These are phyloP conservation scores for Sminthopsis crassicaudata DNA, from an alignment of 2,113 vertebrate species.

Conservation along the genomic window DNA sequence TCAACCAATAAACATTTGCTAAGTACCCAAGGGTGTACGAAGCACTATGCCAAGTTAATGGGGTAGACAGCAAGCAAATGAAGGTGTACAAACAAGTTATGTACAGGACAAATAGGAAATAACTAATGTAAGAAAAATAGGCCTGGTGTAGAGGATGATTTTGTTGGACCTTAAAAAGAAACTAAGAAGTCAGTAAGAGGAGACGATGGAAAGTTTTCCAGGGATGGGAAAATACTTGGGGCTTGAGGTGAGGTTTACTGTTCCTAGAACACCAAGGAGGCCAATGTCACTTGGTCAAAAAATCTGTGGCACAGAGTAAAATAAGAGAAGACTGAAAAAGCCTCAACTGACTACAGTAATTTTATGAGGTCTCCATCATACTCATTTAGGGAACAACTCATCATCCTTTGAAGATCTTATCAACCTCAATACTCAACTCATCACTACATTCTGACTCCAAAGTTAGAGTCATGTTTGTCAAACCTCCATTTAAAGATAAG, in stretches of 20 bases:
- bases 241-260: not conserved
- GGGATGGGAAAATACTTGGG: not conserved
- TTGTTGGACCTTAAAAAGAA: not conserved
- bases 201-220: not conserved
- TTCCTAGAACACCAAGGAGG: not conserved
- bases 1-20: not conserved
- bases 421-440: not conserved
- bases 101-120: not conserved
- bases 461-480: not conserved
- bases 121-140: not conserved
- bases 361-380: not conserved
- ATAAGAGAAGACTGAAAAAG: not conserved
- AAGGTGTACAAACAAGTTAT: not conserved
- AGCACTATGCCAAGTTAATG: not conserved
- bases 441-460: not conserved
- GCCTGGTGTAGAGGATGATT: not conserved
- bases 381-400: not conserved
- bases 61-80: not conserved
- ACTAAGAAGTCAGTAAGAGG: not conserved
- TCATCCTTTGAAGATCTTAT: not conserved
- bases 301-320: not conserved
- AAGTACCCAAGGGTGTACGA: not conserved
- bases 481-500: not conserved
- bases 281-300: not conserved
- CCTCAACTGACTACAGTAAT: not conserved